Base-by-base conservation (phyloP, 2,113 vertebrate species). In the Chaenogobius annularis region DNA sequence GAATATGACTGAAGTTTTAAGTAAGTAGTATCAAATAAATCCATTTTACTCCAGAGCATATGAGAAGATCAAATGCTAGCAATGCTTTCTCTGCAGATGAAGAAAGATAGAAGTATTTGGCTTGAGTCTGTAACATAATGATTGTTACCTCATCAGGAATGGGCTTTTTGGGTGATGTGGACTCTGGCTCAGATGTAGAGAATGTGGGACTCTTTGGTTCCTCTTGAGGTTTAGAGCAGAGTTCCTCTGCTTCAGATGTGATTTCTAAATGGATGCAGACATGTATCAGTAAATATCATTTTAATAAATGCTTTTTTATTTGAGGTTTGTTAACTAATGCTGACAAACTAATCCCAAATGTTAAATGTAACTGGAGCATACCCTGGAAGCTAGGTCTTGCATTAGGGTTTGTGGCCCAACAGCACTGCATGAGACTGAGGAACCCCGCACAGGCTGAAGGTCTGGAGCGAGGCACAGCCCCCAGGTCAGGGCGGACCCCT, bases 331-430 rank as follows among this genome's bases (percentile, higher is more conserved):
- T 14, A 58, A 58, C 22, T 23, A 12, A 58, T 23, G 3, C 23
- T 61, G 58, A 61, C 14, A 61, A 61, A 61, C 14, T 0, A 1
- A 11, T 20, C 10, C n/a, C 8, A n/a, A 22, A 5, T 40, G 9
- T 40, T 10, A 5, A n/a, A 14, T 31, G 31, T 56, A 14, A 56
- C 6, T 11, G 15, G 35, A 1, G 61, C 76, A 92, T 88, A 99
- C 97, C 96, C 90, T 97, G 96, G 91, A 99, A 99, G 77, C 91
- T 94, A 87, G 98, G 98, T 87, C 98, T 89, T 22, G 88, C 91
- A 0, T 88, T 90, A 1, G 97, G 96, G 71, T 94, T 92, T 15
- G 92, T 93, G 5, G 92, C 92, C 98, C 98, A 99, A 92, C 96
- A 99, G 59, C 93, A 87, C 82, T 97, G 94, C 97, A 99, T 98